Conservation (phyloP, 2,113 vertebrate species). For the Pseudonaja textilis region DNA sequence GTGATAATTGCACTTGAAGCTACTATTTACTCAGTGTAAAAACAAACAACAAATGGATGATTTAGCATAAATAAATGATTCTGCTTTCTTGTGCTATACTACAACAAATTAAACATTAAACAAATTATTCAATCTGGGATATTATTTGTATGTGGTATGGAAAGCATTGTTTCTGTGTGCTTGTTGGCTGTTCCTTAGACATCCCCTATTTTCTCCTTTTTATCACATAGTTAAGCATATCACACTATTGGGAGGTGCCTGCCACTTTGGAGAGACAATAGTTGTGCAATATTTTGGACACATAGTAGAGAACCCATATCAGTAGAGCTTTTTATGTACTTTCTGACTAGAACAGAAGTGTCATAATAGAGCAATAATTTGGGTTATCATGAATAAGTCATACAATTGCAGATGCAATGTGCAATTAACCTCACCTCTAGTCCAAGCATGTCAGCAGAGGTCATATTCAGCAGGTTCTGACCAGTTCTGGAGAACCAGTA, state of each 20-base stretch:
- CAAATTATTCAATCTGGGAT: background rate
- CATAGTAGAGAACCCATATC: background rate
- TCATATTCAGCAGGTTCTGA: too few species aligned
- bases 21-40: background rate
- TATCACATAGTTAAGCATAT: background rate
- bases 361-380: background rate
- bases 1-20: background rate
- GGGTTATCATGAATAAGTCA: background rate
- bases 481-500: too few species aligned
- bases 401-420: background rate
- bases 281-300: background rate
- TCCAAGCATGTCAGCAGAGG: background rate
- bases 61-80: background rate
- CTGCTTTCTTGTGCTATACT: background rate
- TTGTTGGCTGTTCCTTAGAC: background rate
- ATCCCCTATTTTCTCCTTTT: background rate
- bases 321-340: background rate
- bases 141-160: background rate
- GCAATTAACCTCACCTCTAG: background rate
- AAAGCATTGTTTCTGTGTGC: background rate
- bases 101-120: background rate
- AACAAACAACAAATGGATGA: background rate
- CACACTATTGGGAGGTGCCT: too few species aligned
- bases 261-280: background rate
- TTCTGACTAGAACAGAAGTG: background rate